Conservation (phyloP, 2,113 vertebrate genomes). For the Corythornis cristatus region DNA sequence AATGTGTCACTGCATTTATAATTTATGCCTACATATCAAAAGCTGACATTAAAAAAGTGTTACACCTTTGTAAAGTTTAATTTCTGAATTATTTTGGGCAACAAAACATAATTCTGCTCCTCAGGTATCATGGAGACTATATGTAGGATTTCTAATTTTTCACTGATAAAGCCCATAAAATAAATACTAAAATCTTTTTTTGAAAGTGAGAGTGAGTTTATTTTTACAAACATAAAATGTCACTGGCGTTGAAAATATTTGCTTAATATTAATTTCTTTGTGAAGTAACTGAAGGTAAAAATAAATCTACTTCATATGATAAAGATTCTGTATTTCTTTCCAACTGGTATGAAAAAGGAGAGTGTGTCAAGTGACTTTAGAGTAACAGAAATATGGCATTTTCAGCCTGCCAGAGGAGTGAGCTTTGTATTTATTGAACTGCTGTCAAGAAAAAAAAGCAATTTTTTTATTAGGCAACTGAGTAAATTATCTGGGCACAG, state of each 20-base stretch:
- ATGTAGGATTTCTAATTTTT: not conserved
- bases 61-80: not conserved
- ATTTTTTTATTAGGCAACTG: not conserved
- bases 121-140: not conserved
- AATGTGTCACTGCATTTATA: not conserved
- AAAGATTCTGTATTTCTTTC: slow-evolving; percentile 22
- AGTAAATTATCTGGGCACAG: not conserved
- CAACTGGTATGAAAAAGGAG: not conserved
- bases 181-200: not conserved
- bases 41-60: not conserved
- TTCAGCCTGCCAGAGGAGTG: not conserved
- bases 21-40: not conserved
- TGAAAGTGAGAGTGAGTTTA: not conserved
- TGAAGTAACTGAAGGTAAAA: slow-evolving; percentile 13
- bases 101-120: not conserved
- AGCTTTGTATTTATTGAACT: not conserved
- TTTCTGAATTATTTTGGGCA: not conserved
- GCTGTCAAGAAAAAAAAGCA: not conserved
- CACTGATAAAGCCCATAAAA: not conserved
- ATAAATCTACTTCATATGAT: slow-evolving; percentile 21
- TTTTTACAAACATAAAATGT: slow-evolving; percentile 11
- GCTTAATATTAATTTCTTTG: slow-evolving; percentile 22
- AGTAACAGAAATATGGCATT: not conserved
- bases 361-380: not conserved
- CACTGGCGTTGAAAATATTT: not conserved